These are phyloP conservation scores for Sula dactylatra DNA, from an alignment of 2,113 vertebrate species.

Conservation along the genomic window DNA sequence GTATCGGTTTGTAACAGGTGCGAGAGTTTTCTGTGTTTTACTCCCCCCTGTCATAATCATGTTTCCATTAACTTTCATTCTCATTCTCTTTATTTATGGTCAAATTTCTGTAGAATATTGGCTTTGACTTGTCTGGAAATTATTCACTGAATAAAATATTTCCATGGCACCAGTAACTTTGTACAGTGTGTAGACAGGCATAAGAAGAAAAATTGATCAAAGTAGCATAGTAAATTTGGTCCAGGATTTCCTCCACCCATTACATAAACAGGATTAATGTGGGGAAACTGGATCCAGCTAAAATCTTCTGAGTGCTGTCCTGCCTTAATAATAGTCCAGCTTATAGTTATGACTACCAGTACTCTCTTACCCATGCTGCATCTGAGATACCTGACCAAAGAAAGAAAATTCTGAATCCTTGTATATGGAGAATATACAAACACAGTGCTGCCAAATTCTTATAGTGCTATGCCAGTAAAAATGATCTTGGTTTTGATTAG, in stretches of 20 bases:
- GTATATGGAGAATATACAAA: background rate
- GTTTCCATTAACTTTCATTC: background rate
- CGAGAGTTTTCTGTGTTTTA: background rate
- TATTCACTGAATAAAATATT: background rate
- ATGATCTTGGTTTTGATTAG: constrained; percentile 5
- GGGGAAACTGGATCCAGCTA: background rate
- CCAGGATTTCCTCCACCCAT: background rate
- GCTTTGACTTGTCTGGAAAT: background rate
- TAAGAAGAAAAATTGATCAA: background rate
- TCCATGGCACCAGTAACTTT: background rate
- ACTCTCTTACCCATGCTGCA: background rate
- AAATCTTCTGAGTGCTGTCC: background rate
- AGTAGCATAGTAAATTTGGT: background rate
- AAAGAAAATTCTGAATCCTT: background rate
- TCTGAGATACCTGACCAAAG: background rate
- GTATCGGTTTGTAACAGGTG: background rate
- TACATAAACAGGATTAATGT: background rate
- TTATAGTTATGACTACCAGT: background rate
- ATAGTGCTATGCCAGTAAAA: background rate
- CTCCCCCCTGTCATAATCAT: background rate
- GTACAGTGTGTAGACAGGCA: background rate
- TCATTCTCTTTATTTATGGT: background rate
- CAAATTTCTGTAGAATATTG: background rate
- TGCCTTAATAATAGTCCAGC: background rate
- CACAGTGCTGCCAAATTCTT: background rate